Evolutionary conservation across 1,140 invertebrate genomes (phyloP).

Genomic region (Plodia interpunctella): DNA sequence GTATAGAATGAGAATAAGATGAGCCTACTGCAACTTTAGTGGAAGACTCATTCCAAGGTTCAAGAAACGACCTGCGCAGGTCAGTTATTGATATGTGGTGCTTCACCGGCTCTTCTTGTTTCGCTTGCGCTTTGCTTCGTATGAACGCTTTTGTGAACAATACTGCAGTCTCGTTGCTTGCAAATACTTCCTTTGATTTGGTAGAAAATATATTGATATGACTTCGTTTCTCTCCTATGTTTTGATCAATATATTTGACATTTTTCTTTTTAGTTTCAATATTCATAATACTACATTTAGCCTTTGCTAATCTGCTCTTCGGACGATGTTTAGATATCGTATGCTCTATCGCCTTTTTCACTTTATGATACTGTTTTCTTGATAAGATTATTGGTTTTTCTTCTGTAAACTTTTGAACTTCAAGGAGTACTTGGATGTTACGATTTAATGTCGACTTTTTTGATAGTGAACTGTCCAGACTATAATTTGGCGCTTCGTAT

Average conservation of each 20-base stretch:
- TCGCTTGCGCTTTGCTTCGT: background rate
- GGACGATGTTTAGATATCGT: conserved; percentile 14
- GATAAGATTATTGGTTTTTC: conserved; percentile 47
- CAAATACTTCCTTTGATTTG: background rate
- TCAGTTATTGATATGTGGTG: background rate
- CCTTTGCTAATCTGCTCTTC: background rate
- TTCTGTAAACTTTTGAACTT: conserved; percentile 39
- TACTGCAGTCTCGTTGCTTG: background rate
- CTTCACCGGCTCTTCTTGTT: background rate
- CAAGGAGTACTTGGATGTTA: conserved; percentile 47
- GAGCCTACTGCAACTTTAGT: conserved; percentile 16
- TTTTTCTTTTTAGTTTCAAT: conserved; percentile 24
- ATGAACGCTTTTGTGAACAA: background rate
- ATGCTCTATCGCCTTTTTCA: conserved; percentile 45
- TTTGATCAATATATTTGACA: too few species aligned
- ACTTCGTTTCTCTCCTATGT: too few species aligned
- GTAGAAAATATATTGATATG: too few species aligned
- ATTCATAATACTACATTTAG: conserved; percentile 12
- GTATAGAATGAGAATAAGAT: conserved; percentile 26
- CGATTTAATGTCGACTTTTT: conserved; percentile 31
- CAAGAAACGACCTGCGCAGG: background rate
- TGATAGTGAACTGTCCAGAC: conserved; percentile 18
- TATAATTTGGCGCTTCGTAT: conserved; percentile 13
- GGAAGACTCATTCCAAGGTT: conserved; percentile 20
- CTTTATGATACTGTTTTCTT: conserved; percentile 53